Conservation (phyloP, 2,113 vertebrate genomes). For the Tringa solitaria region DNA sequence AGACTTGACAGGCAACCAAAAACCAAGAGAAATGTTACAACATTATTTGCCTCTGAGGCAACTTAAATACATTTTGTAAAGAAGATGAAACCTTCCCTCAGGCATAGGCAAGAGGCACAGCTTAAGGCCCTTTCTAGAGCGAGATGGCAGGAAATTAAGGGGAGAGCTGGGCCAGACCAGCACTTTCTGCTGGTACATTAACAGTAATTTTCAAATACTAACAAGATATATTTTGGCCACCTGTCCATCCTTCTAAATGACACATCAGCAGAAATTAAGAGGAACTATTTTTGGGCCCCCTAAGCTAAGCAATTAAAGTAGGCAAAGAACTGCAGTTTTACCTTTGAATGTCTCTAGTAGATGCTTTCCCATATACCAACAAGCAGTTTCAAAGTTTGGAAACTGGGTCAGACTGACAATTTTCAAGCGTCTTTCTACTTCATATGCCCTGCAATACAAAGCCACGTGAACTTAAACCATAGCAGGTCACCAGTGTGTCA, state of each 20-base stretch:
- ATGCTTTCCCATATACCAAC: slow-evolving; percentile 95
- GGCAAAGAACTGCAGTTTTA: slow-evolving; percentile 44
- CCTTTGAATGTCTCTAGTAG: slow-evolving; percentile 96
- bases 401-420: slow-evolving; percentile 93
- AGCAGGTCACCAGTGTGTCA: neutral
- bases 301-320: neutral
- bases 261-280: neutral
- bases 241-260: neutral
- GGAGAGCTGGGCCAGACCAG: neutral
- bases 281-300: neutral
- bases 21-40: neutral
- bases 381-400: slow-evolving; percentile 94
- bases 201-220: neutral
- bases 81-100: neutral
- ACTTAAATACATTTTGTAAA: neutral
- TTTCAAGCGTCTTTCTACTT: slow-evolving; percentile 93
- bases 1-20: neutral
- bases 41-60: neutral
- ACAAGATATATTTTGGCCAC: neutral
- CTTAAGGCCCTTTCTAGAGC: neutral
- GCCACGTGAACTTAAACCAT: neutral
- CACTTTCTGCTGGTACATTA: neutral
- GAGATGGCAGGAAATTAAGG: neutral
- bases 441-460: slow-evolving; percentile 89
- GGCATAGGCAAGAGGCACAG: neutral